A percentile compares a stretch with the other conserved stretches of the same genome.
Conservation (phyloP, 2,797 vertebrate species). For the Salmo trutta region DNA sequence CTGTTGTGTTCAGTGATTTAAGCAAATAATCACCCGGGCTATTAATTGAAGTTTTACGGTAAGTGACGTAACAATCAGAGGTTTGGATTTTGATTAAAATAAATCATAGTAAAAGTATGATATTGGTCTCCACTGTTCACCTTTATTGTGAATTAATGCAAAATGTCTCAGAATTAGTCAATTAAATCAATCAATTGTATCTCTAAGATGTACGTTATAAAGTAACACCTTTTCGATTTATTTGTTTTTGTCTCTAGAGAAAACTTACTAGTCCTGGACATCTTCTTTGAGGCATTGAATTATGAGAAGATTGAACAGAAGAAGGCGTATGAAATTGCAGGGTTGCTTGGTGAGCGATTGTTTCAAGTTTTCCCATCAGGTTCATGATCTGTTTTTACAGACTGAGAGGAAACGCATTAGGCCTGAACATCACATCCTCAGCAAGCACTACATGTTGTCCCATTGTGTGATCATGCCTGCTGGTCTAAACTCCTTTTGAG, state of each 20-base stretch:
- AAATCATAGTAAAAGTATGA: not conserved
- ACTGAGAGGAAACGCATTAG: slow-evolving; percentile 25
- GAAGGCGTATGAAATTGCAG: slow-evolving; percentile 91
- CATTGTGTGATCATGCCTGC: slow-evolving; percentile 23
- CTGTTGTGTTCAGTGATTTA: too few species aligned
- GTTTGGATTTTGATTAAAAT: not conserved
- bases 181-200: not conserved
- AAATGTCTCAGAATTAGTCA: not conserved
- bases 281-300: slow-evolving; percentile 96
- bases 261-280: slow-evolving; percentile 91
- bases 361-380: slow-evolving; percentile 2
- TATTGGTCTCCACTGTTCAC: not conserved
- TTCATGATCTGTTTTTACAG: slow-evolving; percentile 22
- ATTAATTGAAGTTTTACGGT: too few species aligned
- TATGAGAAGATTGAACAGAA: slow-evolving; percentile 97
- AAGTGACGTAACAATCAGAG: not conserved
- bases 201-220: not conserved
- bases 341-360: slow-evolving; percentile 83
- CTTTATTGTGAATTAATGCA: not conserved
- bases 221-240: not conserved
- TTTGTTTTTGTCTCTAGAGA: slow-evolving; percentile 73
- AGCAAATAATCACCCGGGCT: too few species aligned
- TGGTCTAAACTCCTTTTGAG: slow-evolving; percentile 40
- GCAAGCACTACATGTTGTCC: slow-evolving; percentile 37
- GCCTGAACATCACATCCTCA: slow-evolving; percentile 38